phyloP scores from a whole-genome alignment of 2,888 invertebrate species.

The Caenorhabditis angaria region DNA sequence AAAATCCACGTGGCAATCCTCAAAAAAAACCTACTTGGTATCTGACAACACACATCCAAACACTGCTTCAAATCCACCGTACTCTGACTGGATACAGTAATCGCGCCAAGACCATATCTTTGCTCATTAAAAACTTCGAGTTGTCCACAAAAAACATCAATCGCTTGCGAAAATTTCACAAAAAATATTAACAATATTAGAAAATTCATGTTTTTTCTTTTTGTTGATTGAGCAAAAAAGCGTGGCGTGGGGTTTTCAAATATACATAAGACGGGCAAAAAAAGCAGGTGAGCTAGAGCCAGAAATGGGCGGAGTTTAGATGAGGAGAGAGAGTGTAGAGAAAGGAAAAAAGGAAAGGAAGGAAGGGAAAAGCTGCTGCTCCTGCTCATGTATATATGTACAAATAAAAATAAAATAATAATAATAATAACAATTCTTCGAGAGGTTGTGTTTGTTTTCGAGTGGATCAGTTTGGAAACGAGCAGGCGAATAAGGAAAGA shows the following conservation, averaged over 20 bases:
- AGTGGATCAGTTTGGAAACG: too few relatives aligned
- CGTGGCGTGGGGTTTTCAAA: not conserved
- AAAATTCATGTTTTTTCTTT: not conserved
- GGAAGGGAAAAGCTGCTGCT: not conserved
- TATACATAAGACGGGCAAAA: not conserved
- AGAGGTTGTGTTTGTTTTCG: slow-evolving; percentile 2
- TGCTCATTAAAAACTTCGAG: slow-evolving; percentile 62
- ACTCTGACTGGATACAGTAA: slow-evolving; percentile 53
- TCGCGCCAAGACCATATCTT: slow-evolving; percentile 55
- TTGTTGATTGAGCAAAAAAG: not conserved
- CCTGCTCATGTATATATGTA: too few relatives aligned
- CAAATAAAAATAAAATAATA: too few relatives aligned
- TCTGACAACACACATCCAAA: slow-evolving; percentile 59
- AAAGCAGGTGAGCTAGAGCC: not conserved
- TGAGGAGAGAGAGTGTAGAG: not conserved
- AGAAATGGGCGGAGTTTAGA: not conserved
- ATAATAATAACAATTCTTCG: slow-evolving; percentile 3
- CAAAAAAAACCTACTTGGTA: slow-evolving; percentile 54
- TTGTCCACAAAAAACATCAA: slow-evolving; percentile 65
- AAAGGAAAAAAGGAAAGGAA: not conserved
- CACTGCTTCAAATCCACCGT: slow-evolving; percentile 64
- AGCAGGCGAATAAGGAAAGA: too few relatives aligned
- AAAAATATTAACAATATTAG: not conserved
- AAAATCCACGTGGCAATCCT: too few relatives aligned
- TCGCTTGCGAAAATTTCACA: not conserved